Percentiles rank a stretch among this genome's conserved stretches.
Conservation (phyloP, 2,888 invertebrate genomes). For the Brenthis daphne region DNA sequence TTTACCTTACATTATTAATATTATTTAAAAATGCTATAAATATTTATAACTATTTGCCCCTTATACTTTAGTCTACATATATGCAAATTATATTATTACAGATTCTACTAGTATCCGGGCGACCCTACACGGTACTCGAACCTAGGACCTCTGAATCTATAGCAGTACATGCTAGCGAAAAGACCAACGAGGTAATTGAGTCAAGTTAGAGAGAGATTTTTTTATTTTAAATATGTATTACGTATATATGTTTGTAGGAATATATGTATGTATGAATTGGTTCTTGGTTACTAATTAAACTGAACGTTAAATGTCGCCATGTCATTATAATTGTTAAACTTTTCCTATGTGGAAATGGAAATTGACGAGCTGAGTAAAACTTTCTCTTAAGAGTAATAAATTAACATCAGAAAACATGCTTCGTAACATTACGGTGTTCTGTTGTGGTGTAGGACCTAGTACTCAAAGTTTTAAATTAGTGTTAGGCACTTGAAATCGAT, state of each 20-base stretch:
- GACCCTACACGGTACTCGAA: too few species aligned
- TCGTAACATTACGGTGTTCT: not conserved
- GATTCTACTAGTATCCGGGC: too few species aligned
- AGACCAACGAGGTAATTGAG: too few species aligned
- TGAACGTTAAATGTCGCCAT: not conserved
- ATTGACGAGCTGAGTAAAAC: slow-evolving; percentile 19
- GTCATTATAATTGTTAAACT: slow-evolving; percentile 15
- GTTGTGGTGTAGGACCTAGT: not conserved
- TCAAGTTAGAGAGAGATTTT: too few species aligned
- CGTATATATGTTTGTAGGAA: not conserved
- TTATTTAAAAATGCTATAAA: too few species aligned
- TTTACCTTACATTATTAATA: too few species aligned
- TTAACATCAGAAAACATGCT: slow-evolving; percentile 17
- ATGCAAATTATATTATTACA: too few species aligned
- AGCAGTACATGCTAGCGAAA: too few species aligned
- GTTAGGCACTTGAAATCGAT: not conserved
- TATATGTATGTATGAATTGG: not conserved
- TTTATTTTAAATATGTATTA: too few species aligned
- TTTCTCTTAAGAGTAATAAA: slow-evolving; percentile 18
- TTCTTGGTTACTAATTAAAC: slow-evolving; percentile 8
- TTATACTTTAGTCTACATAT: too few species aligned
- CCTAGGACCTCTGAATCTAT: too few species aligned
- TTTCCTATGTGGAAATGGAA: slow-evolving; percentile 21
- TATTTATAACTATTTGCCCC: too few species aligned
- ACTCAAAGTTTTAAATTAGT: slow-evolving; percentile 2